Evolutionary conservation across 35 echinoderm and acorn worm genomes (phyloP).

Genomic region (Ptychodera flava): DNA sequence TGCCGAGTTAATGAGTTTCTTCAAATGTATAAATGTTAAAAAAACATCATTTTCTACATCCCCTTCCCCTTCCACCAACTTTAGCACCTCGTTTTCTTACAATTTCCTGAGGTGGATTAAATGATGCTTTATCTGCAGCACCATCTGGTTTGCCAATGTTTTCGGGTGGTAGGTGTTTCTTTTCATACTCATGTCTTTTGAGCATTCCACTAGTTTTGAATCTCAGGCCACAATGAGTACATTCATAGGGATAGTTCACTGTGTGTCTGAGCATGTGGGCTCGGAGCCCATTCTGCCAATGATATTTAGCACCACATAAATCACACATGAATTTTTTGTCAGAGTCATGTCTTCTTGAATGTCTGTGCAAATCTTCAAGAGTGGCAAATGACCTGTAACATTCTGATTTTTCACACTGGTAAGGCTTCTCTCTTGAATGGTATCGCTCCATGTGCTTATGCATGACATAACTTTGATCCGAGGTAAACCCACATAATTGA

Average conservation of each 20-base stretch:
- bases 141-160: neutral
- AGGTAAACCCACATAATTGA: neutral
- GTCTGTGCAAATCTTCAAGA: slow-evolving; percentile 16
- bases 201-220: slow-evolving; percentile 52
- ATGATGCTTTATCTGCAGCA: neutral
- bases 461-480: neutral
- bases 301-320: slow-evolving; percentile 46
- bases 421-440: neutral
- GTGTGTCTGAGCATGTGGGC: slow-evolving; percentile 36
- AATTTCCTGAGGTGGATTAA: neutral
- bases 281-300: slow-evolving; percentile 41
- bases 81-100: neutral
- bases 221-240: slow-evolving; percentile 35
- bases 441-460: neutral
- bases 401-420: neutral
- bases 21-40: too few species aligned
- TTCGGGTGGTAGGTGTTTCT: slow-evolving; percentile 31
- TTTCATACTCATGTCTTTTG: slow-evolving; percentile 42
- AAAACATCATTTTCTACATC: neutral
- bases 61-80: neutral
- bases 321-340: slow-evolving; percentile 27
- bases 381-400: slow-evolving; percentile 15
- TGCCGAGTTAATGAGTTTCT: too few species aligned
- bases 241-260: slow-evolving; percentile 26
- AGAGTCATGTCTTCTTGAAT: slow-evolving; percentile 5